phyloP scores from a whole-genome alignment of 2,888 invertebrate genomes.

The Agapostemon virescens region DNA sequence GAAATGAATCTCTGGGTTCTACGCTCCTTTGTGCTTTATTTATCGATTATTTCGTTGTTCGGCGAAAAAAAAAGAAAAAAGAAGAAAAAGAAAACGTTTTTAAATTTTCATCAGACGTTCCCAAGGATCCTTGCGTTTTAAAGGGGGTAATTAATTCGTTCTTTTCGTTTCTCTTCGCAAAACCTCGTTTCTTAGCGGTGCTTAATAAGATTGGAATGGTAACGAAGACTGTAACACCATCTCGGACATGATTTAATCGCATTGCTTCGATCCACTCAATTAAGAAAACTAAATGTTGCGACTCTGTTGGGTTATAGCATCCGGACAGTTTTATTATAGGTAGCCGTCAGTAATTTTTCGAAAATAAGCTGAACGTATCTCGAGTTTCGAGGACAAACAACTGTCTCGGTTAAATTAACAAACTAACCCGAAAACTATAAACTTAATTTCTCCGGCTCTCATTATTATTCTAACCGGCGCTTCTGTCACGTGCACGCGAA shows the following conservation, averaged over 20 bases:
- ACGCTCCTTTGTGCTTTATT: conserved; percentile 4
- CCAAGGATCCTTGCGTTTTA: not conserved
- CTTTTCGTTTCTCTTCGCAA: not conserved
- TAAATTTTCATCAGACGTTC: not conserved
- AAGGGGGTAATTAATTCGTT: not conserved
- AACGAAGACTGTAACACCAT: not conserved
- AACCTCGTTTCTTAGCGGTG: not conserved
- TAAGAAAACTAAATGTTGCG: not conserved
- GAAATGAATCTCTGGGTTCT: conserved; percentile 24
- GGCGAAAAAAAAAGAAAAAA: too few relatives aligned
- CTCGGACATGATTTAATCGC: not conserved
- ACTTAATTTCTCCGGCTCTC: not conserved
- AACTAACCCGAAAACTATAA: not conserved
- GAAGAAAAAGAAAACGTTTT: not conserved
- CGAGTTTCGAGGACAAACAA: not conserved
- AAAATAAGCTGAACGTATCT: not conserved
- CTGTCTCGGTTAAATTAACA: not conserved
- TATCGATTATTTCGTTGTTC: conserved; percentile 15
- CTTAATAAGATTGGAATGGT: not conserved
- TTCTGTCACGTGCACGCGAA: not conserved
- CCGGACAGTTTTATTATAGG: not conserved
- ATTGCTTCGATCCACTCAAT: not conserved
- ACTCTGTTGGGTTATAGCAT: not conserved
- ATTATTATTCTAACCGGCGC: not conserved
- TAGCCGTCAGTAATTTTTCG: not conserved